Conservation (phyloP, 2,888 invertebrate genomes). For the Xestia ashworthii region DNA sequence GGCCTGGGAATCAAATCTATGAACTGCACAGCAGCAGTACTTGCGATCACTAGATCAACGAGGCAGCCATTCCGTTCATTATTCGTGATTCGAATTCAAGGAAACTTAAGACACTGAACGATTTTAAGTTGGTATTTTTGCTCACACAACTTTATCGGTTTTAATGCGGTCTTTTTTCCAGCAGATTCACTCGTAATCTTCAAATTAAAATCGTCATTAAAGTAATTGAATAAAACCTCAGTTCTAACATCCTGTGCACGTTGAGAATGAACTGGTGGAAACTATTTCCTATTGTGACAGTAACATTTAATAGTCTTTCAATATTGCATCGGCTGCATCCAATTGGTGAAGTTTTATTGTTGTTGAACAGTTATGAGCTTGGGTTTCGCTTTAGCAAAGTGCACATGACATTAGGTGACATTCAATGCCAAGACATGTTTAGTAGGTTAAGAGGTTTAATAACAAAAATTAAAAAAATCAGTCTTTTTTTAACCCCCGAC, state of each 20-base stretch:
- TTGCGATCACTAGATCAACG: background rate
- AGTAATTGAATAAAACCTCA: constrained; percentile 3
- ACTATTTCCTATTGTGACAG: background rate
- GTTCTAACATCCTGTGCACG: background rate
- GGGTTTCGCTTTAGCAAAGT: too few relatives aligned
- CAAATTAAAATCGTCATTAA: background rate
- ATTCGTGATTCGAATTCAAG: background rate
- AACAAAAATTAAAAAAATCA: too few relatives aligned
- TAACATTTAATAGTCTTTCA: constrained; percentile 19
- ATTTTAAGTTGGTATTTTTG: background rate
- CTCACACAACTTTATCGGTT: too few relatives aligned
- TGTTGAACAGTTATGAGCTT: constrained; percentile 2
- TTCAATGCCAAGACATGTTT: too few relatives aligned
- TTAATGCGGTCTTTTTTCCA: background rate
- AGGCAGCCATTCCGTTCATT: background rate
- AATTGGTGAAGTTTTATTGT: constrained; percentile 11
- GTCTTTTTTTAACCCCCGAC: too few relatives aligned
- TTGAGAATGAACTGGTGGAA: background rate
- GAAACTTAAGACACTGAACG: background rate
- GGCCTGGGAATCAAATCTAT: background rate
- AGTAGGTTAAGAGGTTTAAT: too few relatives aligned
- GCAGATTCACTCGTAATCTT: background rate
- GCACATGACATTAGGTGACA: too few relatives aligned
- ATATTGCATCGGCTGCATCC: constrained; percentile 12
- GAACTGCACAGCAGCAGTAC: background rate